These are phyloP conservation scores for Tribolium castaneum DNA, from an alignment of 1,140 invertebrate species.

Conservation along the genomic window DNA sequence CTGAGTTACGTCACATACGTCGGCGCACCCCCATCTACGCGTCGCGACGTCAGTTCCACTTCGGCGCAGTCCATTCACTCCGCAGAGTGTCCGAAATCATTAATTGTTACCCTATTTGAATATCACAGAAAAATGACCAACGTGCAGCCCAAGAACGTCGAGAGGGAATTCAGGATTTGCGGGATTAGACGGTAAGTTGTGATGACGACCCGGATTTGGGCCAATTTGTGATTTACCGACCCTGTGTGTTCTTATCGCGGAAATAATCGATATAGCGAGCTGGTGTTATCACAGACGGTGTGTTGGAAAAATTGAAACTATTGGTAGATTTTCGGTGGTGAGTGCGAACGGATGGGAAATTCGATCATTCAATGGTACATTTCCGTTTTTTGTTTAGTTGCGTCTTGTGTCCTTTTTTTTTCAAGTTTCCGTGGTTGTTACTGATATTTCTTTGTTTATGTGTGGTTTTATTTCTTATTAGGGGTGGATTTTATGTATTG, in stretches of 20 bases:
- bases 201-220: background rate
- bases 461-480: background rate
- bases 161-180: constrained; percentile 32
- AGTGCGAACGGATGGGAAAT: background rate
- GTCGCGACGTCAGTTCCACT: constrained; percentile 35
- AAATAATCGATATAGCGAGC: constrained; percentile 34
- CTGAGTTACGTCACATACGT: constrained; percentile 36
- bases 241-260: background rate
- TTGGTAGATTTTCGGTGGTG: background rate
- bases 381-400: background rate
- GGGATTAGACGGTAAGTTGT: constrained; percentile 39
- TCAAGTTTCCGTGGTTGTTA: background rate
- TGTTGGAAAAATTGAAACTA: background rate
- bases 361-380: background rate
- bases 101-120: constrained; percentile 6
- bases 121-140: constrained; percentile 24
- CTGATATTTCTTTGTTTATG: background rate
- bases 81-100: constrained; percentile 12
- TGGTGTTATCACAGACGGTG: constrained; percentile 14
- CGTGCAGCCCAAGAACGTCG: constrained; percentile 28
- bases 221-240: background rate
- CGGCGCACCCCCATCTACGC: constrained; percentile 31
- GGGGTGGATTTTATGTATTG: background rate
- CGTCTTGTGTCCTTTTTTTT: background rate
- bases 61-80: constrained; percentile 14